A percentile compares a stretch with the other conserved stretches of the same genome.
Conservation (phyloP, 2,113 vertebrate genomes). For the Bos javanicus region DNA sequence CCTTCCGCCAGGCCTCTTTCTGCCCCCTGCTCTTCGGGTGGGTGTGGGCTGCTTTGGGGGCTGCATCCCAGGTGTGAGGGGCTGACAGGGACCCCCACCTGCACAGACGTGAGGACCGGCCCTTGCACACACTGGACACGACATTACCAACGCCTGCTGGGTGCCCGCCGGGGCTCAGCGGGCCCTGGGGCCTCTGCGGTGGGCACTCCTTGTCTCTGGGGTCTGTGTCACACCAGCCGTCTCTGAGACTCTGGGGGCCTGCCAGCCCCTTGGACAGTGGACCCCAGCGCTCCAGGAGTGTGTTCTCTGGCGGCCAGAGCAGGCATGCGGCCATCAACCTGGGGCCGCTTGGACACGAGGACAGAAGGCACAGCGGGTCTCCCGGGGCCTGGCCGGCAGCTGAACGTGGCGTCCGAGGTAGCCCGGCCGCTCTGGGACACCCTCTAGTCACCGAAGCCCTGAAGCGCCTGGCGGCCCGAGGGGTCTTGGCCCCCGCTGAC, state of each 20-base stretch:
- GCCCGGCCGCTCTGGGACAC: rapidly evolving
- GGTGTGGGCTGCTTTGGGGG: background rate
- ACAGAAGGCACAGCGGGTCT: background rate
- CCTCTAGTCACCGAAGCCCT: background rate
- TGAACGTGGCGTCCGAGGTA: no score
- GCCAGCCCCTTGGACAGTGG: background rate
- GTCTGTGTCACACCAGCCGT: background rate
- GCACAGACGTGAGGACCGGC: background rate
- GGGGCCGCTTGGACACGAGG: background rate
- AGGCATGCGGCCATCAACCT: background rate
- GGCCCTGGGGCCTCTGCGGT: background rate
- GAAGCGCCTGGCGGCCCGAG: rapidly evolving
- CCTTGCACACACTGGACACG: background rate
- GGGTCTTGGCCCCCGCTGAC: rapidly evolving
- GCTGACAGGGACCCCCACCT: background rate
- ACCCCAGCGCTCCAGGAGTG: no score
- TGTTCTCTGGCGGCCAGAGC: background rate
- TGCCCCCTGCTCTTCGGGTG: background rate
- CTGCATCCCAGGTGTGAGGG: background rate
- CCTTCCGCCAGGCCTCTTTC: background rate
- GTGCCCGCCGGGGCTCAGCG: rapidly evolving
- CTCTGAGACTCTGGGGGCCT: background rate
- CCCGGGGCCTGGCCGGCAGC: background rate
- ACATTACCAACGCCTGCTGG: background rate
- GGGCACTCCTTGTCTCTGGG: background rate